These are phyloP conservation scores for Malurus leucopterus DNA, from an alignment of 2,797 vertebrate species.

Conservation along the genomic window DNA sequence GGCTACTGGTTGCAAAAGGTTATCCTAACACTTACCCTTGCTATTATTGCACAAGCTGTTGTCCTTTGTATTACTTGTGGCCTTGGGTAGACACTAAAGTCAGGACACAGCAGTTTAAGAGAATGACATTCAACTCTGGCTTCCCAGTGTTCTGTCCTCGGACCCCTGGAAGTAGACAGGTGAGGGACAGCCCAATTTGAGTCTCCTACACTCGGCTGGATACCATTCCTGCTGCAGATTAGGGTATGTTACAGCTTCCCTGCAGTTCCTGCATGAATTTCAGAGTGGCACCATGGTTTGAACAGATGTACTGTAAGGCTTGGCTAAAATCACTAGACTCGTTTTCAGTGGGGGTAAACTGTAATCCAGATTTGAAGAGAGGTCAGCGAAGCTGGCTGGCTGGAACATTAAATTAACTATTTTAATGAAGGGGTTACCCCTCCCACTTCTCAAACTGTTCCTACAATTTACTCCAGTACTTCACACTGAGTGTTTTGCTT, in stretches of 20 bases:
- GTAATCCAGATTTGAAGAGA: conserved; percentile 35
- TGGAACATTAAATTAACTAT: conserved; percentile 2
- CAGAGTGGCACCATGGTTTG: background rate
- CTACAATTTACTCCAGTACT: background rate
- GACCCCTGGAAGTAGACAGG: background rate
- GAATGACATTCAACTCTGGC: background rate
- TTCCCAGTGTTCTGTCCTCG: background rate
- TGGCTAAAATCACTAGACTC: conserved; percentile 14
- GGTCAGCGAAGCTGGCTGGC: background rate
- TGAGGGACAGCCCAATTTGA: background rate
- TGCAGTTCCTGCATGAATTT: background rate
- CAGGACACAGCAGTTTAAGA: background rate
- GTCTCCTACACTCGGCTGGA: fast-evolving
- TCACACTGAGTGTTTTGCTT: background rate
- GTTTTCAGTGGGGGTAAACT: conserved; percentile 7
- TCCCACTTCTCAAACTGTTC: background rate
- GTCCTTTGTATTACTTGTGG: background rate
- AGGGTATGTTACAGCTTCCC: background rate
- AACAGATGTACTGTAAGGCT: background rate
- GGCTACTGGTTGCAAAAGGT: background rate
- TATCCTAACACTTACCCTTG: background rate
- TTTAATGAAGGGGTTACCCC: background rate
- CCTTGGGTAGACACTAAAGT: background rate
- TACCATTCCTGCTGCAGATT: background rate
- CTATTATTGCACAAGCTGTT: background rate